These are phyloP conservation scores for Chloropsis hardwickii DNA, from an alignment of 2,113 vertebrate species.

Conservation along the genomic window DNA sequence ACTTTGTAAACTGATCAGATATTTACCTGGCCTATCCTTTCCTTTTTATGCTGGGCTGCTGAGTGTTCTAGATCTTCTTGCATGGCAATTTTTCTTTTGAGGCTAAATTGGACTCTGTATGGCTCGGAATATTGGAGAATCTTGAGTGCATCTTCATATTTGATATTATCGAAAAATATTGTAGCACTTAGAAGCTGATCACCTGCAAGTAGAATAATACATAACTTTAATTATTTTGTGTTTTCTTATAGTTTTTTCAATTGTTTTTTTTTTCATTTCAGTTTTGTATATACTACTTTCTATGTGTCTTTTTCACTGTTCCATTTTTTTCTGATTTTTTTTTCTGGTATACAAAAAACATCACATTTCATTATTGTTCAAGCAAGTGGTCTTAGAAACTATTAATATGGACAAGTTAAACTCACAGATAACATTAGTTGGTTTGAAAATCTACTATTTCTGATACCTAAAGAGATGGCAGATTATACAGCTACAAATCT, in stretches of 20 bases:
- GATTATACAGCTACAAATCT: not conserved
- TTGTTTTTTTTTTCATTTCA: not conserved
- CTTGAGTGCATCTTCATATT: conserved; percentile 93
- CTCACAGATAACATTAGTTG: not conserved
- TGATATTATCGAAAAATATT: conserved; percentile 91
- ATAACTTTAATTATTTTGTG: not conserved
- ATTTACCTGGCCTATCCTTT: conserved; percentile 51
- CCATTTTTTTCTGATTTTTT: not conserved
- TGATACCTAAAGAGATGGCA: not conserved
- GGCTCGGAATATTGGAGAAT: conserved; percentile 93
- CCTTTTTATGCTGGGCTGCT: conserved; percentile 45
- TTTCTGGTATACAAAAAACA: not conserved
- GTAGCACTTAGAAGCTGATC: conserved; percentile 95
- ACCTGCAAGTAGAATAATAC: conserved; percentile 72
- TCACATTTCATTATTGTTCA: not conserved
- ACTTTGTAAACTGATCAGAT: not conserved
- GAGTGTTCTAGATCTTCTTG: conserved; percentile 59
- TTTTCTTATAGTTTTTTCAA: not conserved
- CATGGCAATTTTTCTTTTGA: conserved; percentile 79
- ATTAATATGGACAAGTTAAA: not conserved
- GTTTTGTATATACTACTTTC: not conserved
- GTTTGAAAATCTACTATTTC: not conserved
- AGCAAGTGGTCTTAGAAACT: not conserved
- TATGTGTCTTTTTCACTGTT: not conserved
- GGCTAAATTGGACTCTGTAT: conserved; percentile 87